phyloP scores from a whole-genome alignment of 2,113 vertebrate genomes.

The Sturnus vulgaris region DNA sequence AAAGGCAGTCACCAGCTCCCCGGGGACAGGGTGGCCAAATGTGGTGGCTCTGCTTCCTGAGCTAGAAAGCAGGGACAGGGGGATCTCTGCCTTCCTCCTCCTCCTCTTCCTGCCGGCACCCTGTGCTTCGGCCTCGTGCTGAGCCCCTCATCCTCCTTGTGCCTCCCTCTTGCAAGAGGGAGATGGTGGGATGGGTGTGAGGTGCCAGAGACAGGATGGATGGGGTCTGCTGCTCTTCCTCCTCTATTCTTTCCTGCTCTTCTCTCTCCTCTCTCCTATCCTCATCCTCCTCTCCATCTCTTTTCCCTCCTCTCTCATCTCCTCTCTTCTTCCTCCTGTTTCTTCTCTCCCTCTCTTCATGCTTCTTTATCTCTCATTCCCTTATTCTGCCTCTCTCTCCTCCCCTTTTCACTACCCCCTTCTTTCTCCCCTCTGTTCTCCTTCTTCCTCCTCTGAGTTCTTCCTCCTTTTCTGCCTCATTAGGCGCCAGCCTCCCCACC shows the following conservation, averaged over 20 bases:
- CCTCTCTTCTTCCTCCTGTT: no score
- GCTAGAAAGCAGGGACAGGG: not conserved
- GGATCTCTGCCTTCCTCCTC: not conserved
- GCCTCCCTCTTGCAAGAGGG: not conserved
- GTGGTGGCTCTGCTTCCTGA: not conserved
- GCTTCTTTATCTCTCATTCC: not conserved
- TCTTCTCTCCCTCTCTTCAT: not conserved
- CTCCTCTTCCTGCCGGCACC: not conserved
- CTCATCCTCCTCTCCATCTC: not conserved
- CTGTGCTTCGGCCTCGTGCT: fast-evolving
- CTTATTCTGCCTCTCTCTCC: not conserved
- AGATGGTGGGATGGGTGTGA: not conserved
- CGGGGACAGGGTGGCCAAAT: fast-evolving
- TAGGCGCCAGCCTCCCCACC: fast-evolving
- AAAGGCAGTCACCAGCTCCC: not conserved
- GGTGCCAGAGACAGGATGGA: not conserved
- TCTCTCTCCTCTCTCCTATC: not conserved
- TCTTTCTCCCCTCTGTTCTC: not conserved
- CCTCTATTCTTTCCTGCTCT: not conserved
- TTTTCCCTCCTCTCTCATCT: not conserved
- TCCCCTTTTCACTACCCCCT: not conserved
- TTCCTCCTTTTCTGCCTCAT: not conserved
- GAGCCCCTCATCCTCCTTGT: not conserved
- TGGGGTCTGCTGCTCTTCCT: not conserved
- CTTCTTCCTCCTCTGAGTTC: not conserved